Base-by-base conservation (phyloP, 2,113 vertebrate genomes). In the Podarcis raffonei region DNA sequence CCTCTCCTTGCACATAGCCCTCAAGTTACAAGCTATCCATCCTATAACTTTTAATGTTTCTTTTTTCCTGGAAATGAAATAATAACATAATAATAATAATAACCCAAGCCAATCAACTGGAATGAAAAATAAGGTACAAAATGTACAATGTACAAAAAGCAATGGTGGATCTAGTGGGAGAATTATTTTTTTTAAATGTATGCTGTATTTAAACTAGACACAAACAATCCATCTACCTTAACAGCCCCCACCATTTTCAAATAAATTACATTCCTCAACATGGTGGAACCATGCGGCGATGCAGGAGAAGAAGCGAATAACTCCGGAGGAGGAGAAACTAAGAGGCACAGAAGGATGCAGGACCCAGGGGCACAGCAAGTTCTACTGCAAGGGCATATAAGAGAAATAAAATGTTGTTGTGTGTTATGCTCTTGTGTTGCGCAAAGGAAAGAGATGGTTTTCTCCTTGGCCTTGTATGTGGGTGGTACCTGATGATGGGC, bases 71-170 rank as follows among this genome's bases (percentile, higher is more conserved):
- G 83, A 35, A 59, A 86, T 85, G 85, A 90, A 79, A 91, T 85
- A 83, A 53, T 53, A 11, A 42, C 8, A 91, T 91, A 93, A 93
- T 69, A 72, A 72, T 15, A 32, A 72, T 72, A 83, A 30, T 18
- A 59, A 18, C 12, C 32, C 66, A 90, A 93, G 91, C 78, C 0
- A 0, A 90, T 86, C 87, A 11, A 8, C 65, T 89, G 1, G 22
- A 87, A 88, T 90, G 87, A 93, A 92, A 94, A 94, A 91, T 77
- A 89, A 0, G 1, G 76, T n/a, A n/a, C n/a, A n/a, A n/a, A n/a
- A n/a, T n/a, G n/a, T n/a, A n/a, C n/a, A n/a, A 86, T 48, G 1
- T 79, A 0, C 0, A 89, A 83, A 71, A 32, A 39, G 86, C 93
- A 92, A 89, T 57, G 72, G 84, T 6, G 76, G 85, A 91, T 86